phyloP scores from a whole-genome alignment of 2,888 invertebrate species.

The Meta bourneti region DNA sequence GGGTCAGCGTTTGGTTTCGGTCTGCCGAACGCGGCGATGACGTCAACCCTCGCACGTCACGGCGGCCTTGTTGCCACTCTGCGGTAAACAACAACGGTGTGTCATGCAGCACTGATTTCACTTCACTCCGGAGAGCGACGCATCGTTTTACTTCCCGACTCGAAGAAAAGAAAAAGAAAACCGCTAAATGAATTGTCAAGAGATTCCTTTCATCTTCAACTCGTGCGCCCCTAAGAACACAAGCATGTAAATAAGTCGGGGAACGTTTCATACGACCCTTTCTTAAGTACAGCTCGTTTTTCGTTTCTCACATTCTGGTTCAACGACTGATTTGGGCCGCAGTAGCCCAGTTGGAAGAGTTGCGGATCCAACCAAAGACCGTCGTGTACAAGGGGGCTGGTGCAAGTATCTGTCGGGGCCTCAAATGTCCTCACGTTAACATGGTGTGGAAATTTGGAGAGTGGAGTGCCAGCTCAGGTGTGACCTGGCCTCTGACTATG shows the following conservation, averaged over 20 bases:
- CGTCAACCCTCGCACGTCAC: constrained; percentile 14
- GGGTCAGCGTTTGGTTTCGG: constrained; percentile 17
- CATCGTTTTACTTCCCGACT: background rate
- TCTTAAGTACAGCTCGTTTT: too few relatives aligned
- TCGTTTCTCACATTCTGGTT: too few relatives aligned
- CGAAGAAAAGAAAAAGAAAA: background rate
- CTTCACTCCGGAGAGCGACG: background rate
- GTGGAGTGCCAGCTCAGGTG: too few relatives aligned
- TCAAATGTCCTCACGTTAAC: too few relatives aligned
- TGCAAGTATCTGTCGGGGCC: too few relatives aligned
- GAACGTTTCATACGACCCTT: too few relatives aligned
- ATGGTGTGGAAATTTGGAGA: too few relatives aligned
- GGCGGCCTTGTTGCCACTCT: background rate
- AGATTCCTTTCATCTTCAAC: background rate
- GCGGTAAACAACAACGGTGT: background rate
- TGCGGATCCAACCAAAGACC: too few relatives aligned
- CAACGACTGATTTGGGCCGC: too few relatives aligned
- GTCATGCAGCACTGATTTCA: background rate
- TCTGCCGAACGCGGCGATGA: constrained; percentile 18
- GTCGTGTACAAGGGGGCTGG: too few relatives aligned
- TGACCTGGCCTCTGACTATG: too few relatives aligned
- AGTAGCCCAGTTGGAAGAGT: too few relatives aligned
- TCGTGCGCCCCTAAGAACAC: background rate
- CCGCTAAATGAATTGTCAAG: background rate
- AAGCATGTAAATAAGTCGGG: background rate